Percentiles rank a stretch among this genome's conserved stretches.
Evolutionary conservation across 1,140 invertebrate genomes (phyloP).

Genomic region (Anadara kagoshimensis): DNA sequence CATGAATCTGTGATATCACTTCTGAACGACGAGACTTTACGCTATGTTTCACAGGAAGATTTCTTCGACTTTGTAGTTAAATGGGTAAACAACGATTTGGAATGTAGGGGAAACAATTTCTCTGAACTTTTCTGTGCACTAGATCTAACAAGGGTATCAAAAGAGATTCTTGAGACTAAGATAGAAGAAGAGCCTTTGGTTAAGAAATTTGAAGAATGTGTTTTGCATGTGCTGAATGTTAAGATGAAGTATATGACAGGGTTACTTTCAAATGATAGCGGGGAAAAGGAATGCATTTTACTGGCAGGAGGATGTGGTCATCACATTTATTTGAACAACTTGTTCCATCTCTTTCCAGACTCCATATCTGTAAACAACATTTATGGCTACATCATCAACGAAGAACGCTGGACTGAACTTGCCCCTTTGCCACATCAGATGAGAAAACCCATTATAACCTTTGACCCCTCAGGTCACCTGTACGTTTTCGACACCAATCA

Average conservation of each 20-base stretch:
- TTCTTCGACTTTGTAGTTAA: slow-evolving; percentile 58
- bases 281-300: slow-evolving; percentile 52
- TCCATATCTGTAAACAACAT: slow-evolving; percentile 45
- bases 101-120: slow-evolving; percentile 45
- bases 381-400: slow-evolving; percentile 57
- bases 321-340: slow-evolving; percentile 40
- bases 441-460: slow-evolving; percentile 41
- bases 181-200: slow-evolving; percentile 50
- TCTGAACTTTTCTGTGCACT: slow-evolving; percentile 53
- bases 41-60: slow-evolving; percentile 49
- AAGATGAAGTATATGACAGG: slow-evolving; percentile 53
- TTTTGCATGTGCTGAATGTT: slow-evolving; percentile 47
- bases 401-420: slow-evolving; percentile 60
- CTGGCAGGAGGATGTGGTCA: slow-evolving; percentile 53
- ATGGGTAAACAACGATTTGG: slow-evolving; percentile 56
- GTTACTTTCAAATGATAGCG: slow-evolving; percentile 31
- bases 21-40: slow-evolving; percentile 52
- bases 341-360: slow-evolving; percentile 44
- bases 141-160: slow-evolving; percentile 45
- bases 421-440: slow-evolving; percentile 57
- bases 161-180: slow-evolving; percentile 35
- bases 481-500: slow-evolving; percentile 49
- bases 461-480: slow-evolving; percentile 36
- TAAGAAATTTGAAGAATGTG: slow-evolving; percentile 46
- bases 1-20: slow-evolving; percentile 53